These are phyloP conservation scores for Ellobius talpinus DNA, from an alignment of 2,113 vertebrate species.

Conservation along the genomic window DNA sequence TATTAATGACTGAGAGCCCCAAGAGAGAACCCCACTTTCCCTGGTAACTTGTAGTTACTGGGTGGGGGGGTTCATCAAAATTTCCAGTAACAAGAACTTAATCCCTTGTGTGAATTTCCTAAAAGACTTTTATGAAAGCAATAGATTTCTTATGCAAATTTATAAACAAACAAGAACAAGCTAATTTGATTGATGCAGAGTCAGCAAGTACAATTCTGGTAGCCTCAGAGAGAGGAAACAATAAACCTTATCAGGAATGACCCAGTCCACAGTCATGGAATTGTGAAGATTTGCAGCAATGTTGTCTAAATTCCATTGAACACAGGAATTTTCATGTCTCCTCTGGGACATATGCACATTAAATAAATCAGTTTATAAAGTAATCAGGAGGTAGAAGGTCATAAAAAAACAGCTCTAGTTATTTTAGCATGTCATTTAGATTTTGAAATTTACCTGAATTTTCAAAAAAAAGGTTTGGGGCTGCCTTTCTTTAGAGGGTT, in stretches of 20 bases:
- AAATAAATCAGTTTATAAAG: constrained; percentile 48
- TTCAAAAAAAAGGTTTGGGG: background rate
- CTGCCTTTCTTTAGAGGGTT: fast-evolving
- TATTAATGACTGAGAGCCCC: no score
- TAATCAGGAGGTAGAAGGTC: background rate
- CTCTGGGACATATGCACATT: background rate
- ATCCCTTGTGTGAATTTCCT: background rate
- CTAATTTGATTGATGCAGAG: constrained; percentile 14
- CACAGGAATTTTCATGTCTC: background rate
- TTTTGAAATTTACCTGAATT: background rate
- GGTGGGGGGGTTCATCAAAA: background rate
- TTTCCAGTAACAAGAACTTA: background rate
- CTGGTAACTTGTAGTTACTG: no score
- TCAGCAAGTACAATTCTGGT: background rate
- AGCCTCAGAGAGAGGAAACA: background rate
- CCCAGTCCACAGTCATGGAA: background rate
- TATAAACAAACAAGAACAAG: background rate
- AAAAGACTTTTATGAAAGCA: background rate
- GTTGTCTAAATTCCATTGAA: background rate
- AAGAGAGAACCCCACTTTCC: background rate
- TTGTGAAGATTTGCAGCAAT: background rate
- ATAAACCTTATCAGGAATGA: background rate
- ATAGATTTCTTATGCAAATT: background rate
- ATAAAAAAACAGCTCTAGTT: background rate
- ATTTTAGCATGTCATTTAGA: constrained; percentile 7